Base-by-base conservation (phyloP, 1,140 invertebrate species). In the Drosophila pseudoobscura region DNA sequence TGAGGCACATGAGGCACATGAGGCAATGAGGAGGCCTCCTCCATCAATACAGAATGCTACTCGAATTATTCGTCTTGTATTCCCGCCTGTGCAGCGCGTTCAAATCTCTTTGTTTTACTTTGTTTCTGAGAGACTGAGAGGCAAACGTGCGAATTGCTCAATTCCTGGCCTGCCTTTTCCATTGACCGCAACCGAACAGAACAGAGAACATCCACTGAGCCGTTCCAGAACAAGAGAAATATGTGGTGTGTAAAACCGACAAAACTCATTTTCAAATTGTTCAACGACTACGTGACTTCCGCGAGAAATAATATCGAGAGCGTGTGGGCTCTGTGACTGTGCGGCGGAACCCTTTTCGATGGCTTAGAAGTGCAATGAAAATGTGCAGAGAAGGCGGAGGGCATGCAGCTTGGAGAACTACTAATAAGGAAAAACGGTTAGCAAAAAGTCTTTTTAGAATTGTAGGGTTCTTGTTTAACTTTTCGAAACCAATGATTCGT, bases 191-290 rank as follows among this genome's bases (percentile, higher is more conserved):
- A 76, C 80, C 45, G 45, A 44, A 50, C 62, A 11, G 9, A 11
- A 35, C 31, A 39, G 11, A 39, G 11, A 4, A 39, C 35, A 39
- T 13, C 3, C 35, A 39, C 35, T 13, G 35, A 39, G 35, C 35
- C 35, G 11, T 39, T 39, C 35, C 76, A 78, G 65, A 77, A 54
- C 68, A 83, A 78, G 79, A 82, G 55, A 84, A 71, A 56, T 79
- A 76, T 72, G 60, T 56, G 64, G 35, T 59, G 71, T 79, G 61
- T 76, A 83, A 82, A 84, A 87, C 78, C 83, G 78, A 79, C 83
- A 88, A 88, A 88, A 88, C 83, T 88, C 78, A 88, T 88, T 88
- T 88, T 88, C 84, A 88, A 88, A 88, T 88, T 83, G 75, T 76
- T 80, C 78, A 52, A 44, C 79, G 63, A 62, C 75, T 88, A 88